phyloP scores from a whole-genome alignment of 1,140 invertebrate genomes.

The Drosophila orosa region DNA sequence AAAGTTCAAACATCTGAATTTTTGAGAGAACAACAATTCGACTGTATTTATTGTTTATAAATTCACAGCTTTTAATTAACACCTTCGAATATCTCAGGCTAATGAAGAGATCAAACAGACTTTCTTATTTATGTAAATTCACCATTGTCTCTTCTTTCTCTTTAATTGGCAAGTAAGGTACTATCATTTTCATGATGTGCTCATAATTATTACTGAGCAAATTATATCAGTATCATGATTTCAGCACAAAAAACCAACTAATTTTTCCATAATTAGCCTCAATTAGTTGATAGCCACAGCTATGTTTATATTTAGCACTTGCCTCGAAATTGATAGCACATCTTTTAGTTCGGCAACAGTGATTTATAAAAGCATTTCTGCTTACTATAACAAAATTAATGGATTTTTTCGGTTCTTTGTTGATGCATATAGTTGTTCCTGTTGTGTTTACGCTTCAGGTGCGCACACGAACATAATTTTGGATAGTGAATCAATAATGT shows the following conservation, averaged over 20 bases:
- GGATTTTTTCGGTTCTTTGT: constrained; percentile 51
- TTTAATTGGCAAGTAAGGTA: neutral
- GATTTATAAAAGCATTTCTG: constrained; percentile 45
- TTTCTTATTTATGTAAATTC: constrained; percentile 7
- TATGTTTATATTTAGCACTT: constrained; percentile 27
- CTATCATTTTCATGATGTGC: neutral
- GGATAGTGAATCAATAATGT: constrained; percentile 50
- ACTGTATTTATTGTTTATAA: neutral
- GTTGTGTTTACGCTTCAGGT: constrained; percentile 40
- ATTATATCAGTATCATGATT: constrained; percentile 12
- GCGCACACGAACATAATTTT: constrained; percentile 25
- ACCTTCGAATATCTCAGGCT: neutral
- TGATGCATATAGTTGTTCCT: constrained; percentile 10
- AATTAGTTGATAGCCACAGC: constrained; percentile 33
- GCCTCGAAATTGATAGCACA: constrained; percentile 36
- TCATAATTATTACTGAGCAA: neutral
- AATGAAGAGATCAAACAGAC: neutral
- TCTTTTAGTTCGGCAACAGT: constrained; percentile 26
- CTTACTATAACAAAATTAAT: constrained; percentile 66
- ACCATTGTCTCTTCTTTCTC: neutral
- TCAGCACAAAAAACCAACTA: constrained; percentile 7
- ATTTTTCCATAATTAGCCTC: constrained; percentile 30
- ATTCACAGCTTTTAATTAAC: neutral
- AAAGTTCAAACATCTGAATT: neutral
- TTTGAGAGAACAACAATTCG: neutral